Evolutionary conservation across 2,888 invertebrate genomes (phyloP), one percentile per base, ranked within the genome.

Genomic region (Agrochola litura): DNA sequence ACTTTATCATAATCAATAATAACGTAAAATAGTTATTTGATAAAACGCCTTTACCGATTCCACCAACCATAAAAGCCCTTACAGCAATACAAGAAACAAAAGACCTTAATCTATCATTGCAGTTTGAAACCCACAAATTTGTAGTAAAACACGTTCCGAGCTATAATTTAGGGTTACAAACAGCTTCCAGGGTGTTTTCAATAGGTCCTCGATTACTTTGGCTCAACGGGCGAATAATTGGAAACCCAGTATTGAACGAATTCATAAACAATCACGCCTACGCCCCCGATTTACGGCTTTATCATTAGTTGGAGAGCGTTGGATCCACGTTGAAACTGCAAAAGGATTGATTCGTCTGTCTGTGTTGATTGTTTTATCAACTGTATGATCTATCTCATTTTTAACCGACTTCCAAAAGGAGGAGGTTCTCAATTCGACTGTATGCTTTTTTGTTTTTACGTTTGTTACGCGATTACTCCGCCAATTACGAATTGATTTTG

Each of bases 211-310:
- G 69, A 83, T 86, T 82, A 82, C 74, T 82, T 79, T 76, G 68
- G 68, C 77, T 73, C 74, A 79, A 83, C 85, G 73, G 76, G 79
- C 82, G 65, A 82, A 89, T 87, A 85, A 84, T 86, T 81, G 84
- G 78, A 82, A 83, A 84, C 61, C 70, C 78, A 82, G 77, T 81
- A 85, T 89, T 88, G 88, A 89, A 89, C 87, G 81, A 89, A 89
- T 91, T 88, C 89, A 92, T 92, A 92, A 93, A 93, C 92, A 92
- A 93, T 90, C 85, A 85, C 90, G 90, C 93, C 93, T 88, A 92
- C 92, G 89, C 88, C 73, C 69, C 72, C 70, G 66, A 78, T 89
- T 89, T 90, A 91, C 88, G 86, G 88, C 90, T 91, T 92, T 93
- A 93, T 92, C 92, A 91, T 93, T 92, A 92, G 89, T 86, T 84